Evolutionary conservation across 2,888 invertebrate genomes (phyloP), one percentile per base, ranked within the genome.

Genomic region (Encarsia formosa): DNA sequence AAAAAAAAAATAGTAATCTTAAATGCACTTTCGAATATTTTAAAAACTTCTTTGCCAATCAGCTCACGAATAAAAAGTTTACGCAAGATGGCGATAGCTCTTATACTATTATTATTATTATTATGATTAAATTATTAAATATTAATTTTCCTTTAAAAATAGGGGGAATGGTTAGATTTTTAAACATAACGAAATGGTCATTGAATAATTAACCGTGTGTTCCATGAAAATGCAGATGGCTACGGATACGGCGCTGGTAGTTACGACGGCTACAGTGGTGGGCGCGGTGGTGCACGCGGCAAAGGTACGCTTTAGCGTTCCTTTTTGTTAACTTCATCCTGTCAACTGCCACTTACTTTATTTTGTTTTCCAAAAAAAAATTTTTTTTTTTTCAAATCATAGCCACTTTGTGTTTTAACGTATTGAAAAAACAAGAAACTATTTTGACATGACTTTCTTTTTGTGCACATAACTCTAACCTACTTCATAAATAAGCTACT

Each of bases 181-280:
- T 40, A 50, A 40, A 56, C 47, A 53, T 48, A n/a, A 57, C 46
- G 49, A 49, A 52, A 52, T 47, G 51, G 52, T 48, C 49, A 52
- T 47, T 57, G 51, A 63, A 70, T 71, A 65, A 70, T 67, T 61
- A 67, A 69, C 65, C 68, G 70, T 67, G 67, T 69, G 70, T 69
- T 69, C 72, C 75, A 69, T 75, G 71, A 69, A 63, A 73, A 72
- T 69, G 76, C 78, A 81, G 81, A 82, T 78, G 78, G 81, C 78
- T 80, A 79, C 80, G 89, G 88, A 84, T 88, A 88, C 81, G 86
- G 87, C 84, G 84, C 85, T 82, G 87, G 87, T 82, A 87, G 86
- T 81, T 88, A 86, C 84, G 87, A 88, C 79, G 88, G 89, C 81
- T 88, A 88, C 79, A 81, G 79, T 78, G 85, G 87, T 81, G 88